Evolutionary conservation across 2,797 vertebrate species (phyloP).

Genomic region (Spizella passerina): DNA sequence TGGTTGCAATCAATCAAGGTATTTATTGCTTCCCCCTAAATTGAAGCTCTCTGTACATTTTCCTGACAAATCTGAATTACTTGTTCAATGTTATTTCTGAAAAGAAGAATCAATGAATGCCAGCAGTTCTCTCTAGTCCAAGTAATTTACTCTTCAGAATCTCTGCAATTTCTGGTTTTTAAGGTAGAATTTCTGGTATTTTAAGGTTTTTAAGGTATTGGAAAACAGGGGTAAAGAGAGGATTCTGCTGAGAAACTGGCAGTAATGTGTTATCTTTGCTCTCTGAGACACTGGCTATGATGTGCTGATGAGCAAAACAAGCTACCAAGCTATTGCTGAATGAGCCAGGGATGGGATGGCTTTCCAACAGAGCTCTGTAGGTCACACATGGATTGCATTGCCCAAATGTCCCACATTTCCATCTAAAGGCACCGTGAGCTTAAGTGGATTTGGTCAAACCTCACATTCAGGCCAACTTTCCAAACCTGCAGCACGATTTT

Average conservation of each 20-base stretch:
- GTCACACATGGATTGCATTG: not conserved
- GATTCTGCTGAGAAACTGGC: not conserved
- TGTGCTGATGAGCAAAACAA: not conserved
- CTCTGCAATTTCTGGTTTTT: not conserved
- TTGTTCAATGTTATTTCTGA: slow-evolving; percentile 14
- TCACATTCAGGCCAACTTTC: not conserved
- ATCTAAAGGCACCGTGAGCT: not conserved
- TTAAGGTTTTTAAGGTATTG: not conserved
- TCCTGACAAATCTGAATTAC: slow-evolving; percentile 52
- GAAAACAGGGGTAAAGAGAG: not conserved
- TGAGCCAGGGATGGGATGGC: not conserved
- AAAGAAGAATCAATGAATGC: not conserved
- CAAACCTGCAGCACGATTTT: not conserved
- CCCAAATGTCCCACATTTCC: not conserved
- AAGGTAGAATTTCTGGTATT: not conserved
- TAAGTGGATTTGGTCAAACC: not conserved
- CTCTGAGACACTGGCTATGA: not conserved
- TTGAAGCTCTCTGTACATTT: slow-evolving; percentile 30
- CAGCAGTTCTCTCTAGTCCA: slow-evolving; percentile 5
- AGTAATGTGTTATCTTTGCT: not conserved
- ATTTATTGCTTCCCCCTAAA: slow-evolving; percentile 27
- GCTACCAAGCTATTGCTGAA: not conserved
- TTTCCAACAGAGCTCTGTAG: not conserved
- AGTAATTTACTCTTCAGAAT: slow-evolving; percentile 6
- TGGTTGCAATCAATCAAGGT: slow-evolving; percentile 47